Percentiles rank a stretch among this genome's conserved stretches.
Evolutionary conservation across 2,888 invertebrate genomes (phyloP).

Genomic region (Periphyllus acericola): DNA sequence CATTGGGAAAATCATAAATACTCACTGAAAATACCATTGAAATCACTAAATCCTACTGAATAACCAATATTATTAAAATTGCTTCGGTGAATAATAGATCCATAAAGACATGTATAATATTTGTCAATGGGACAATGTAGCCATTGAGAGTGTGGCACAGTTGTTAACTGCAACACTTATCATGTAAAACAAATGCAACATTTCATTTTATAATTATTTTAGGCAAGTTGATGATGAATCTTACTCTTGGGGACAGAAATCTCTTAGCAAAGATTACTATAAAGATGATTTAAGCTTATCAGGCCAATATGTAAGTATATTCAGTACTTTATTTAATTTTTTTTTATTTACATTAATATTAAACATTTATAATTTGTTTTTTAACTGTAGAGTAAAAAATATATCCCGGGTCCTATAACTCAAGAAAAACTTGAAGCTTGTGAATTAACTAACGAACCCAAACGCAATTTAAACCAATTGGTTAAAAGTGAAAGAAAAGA

Average conservation of each 20-base stretch:
- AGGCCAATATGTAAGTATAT: slow-evolving; percentile 40
- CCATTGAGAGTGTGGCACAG: no score
- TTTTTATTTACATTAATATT: background rate
- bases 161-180: no score
- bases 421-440: slow-evolving; percentile 73
- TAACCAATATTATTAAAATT: no score
- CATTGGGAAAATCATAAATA: no score
- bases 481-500: slow-evolving; percentile 63
- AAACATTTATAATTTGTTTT: background rate
- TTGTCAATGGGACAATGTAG: no score
- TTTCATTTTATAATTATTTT: background rate
- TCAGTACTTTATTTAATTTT: background rate
- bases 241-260: slow-evolving; percentile 53
- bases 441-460: slow-evolving; percentile 67
- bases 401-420: slow-evolving; percentile 73
- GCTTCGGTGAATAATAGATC: no score
- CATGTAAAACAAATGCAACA: background rate
- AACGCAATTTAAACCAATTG: slow-evolving; percentile 67
- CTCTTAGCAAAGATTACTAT: slow-evolving; percentile 50
- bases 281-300: slow-evolving; percentile 47
- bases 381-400: slow-evolving; percentile 65
- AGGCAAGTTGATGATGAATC: slow-evolving; percentile 47
- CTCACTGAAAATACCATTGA: no score
- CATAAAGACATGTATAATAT: no score
- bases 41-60: no score